These are phyloP conservation scores for Neoarius graeffei DNA, from an alignment of 2,113 vertebrate species.

Conservation along the genomic window DNA sequence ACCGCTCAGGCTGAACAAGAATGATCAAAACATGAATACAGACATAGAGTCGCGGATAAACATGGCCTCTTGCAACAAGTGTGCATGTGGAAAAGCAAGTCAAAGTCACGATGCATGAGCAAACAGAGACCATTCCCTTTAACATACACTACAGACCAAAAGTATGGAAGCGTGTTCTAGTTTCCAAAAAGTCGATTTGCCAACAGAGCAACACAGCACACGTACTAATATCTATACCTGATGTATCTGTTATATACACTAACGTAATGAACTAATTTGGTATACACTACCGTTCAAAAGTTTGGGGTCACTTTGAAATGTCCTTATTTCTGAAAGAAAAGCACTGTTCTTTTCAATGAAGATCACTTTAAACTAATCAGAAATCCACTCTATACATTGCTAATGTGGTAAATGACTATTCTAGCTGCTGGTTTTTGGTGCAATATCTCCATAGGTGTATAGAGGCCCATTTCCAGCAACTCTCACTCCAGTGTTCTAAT, in stretches of 20 bases:
- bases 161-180: neutral
- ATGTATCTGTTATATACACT: neutral
- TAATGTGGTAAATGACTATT: too few relatives aligned
- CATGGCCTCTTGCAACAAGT: neutral
- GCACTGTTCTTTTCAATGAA: too few relatives aligned
- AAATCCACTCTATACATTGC: too few relatives aligned
- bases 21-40: neutral
- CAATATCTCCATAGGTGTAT: too few relatives aligned
- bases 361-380: too few relatives aligned
- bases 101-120: slow-evolving; percentile 6
- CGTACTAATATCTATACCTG: too few relatives aligned
- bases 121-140: slow-evolving; percentile 7
- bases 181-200: neutral
- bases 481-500: too few relatives aligned
- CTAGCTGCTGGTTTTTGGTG: too few relatives aligned
- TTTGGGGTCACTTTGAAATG: too few relatives aligned
- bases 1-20: neutral
- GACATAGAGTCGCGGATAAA: neutral
- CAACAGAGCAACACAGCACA: neutral
- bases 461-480: too few relatives aligned
- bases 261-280: neutral
- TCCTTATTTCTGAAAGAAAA: too few relatives aligned
- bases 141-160: slow-evolving; percentile 1
- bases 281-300: too few relatives aligned
- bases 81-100: slow-evolving; percentile 16